Percentiles rank a stretch among this genome's conserved stretches.
phyloP scores from a whole-genome alignment of 2,888 invertebrate species.

The Campoletis raptor region DNA sequence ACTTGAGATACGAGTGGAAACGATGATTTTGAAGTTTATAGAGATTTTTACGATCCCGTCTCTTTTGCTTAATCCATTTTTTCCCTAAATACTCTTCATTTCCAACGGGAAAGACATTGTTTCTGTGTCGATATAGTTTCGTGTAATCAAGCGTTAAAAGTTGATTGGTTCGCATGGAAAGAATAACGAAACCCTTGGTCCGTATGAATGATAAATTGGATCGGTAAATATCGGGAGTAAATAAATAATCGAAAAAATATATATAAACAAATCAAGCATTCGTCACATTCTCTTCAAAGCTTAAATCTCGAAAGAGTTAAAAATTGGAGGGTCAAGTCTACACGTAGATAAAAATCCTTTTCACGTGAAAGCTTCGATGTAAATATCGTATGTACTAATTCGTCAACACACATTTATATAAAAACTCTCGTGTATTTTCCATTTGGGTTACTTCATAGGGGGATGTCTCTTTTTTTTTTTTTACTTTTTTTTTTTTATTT shows the following conservation, averaged over 20 bases:
- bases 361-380: not conserved
- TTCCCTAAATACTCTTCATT: not conserved
- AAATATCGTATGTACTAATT: conserved; percentile 18
- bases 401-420: conserved; percentile 31
- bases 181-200: not conserved
- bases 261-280: not conserved
- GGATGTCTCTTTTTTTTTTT: too few species aligned
- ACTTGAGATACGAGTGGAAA: conserved; percentile 52
- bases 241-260: not conserved
- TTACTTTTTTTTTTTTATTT: conserved; percentile 37
- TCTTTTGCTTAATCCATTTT: not conserved
- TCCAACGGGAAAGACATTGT: not conserved
- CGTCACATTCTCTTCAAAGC: too few species aligned
- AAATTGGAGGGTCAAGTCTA: not conserved
- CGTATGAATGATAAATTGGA: not conserved
- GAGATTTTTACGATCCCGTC: conserved; percentile 27
- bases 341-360: not conserved
- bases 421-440: conserved; percentile 31
- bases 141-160: not conserved
- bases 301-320: not conserved
- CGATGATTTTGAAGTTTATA: conserved; percentile 24
- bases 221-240: not conserved
- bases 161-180: not conserved
- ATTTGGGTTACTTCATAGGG: conserved; percentile 17
- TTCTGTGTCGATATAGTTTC: not conserved